phyloP scores from a whole-genome alignment of 1,140 invertebrate genomes.

The Euura saliciscinereae region DNA sequence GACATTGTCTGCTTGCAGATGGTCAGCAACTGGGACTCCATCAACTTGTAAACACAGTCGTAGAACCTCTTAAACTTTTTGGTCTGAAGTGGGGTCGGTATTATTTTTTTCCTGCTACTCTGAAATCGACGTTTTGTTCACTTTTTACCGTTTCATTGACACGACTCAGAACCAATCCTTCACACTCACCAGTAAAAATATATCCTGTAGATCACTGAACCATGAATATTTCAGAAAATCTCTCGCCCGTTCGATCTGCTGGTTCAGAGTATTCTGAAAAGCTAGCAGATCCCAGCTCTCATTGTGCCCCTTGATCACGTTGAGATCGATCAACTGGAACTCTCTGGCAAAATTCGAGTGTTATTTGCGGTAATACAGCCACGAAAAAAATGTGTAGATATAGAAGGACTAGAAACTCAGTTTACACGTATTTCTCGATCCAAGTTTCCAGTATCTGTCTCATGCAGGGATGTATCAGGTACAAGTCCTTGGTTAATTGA shows the following conservation, averaged over 20 bases:
- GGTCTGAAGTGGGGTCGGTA: conserved; percentile 75
- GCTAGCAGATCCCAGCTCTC: conserved; percentile 67
- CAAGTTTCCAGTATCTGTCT: conserved; percentile 44
- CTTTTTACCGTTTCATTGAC: too few species aligned
- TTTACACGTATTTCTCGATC: conserved; percentile 42
- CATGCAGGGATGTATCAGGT: conserved; percentile 50
- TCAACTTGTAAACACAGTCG: conserved; percentile 81
- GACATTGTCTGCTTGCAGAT: conserved; percentile 77
- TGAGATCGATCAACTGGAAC: conserved; percentile 55
- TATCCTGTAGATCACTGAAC: conserved; percentile 67
- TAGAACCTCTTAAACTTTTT: conserved; percentile 80
- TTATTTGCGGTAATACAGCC: too few species aligned
- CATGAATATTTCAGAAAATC: conserved; percentile 64
- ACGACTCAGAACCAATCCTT: neutral
- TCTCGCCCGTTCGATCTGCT: conserved; percentile 65
- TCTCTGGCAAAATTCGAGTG: conserved; percentile 32
- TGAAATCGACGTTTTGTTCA: conserved; percentile 39
- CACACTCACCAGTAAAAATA: conserved; percentile 55
- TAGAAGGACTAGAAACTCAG: neutral
- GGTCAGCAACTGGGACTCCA: conserved; percentile 85
- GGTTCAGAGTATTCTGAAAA: conserved; percentile 62
- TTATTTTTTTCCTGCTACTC: conserved; percentile 77
- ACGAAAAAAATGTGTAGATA: too few species aligned
- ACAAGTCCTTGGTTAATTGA: neutral
- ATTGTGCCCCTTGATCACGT: conserved; percentile 59